A percentile compares a stretch with the other conserved stretches of the same genome.
These are phyloP conservation scores for Galendromus occidentalis DNA, from an alignment of 1,140 invertebrate species.

Conservation along the genomic window DNA sequence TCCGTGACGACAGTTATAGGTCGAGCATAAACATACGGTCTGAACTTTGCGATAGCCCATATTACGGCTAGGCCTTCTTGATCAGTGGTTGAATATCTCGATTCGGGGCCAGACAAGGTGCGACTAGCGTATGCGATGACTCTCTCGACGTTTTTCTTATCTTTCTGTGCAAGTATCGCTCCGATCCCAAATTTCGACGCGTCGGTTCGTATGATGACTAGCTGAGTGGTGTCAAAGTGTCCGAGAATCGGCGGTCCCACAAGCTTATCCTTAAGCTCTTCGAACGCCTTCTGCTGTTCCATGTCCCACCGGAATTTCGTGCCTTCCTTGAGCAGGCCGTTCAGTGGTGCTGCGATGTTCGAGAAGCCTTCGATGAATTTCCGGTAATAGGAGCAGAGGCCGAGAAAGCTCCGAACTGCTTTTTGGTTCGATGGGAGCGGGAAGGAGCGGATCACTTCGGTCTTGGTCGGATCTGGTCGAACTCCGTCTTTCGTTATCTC, in stretches of 20 bases:
- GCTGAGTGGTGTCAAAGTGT: too few relatives aligned
- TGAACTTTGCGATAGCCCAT: constrained; percentile 8
- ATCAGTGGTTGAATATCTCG: constrained; percentile 7
- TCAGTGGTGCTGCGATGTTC: too few relatives aligned
- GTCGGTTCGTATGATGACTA: too few relatives aligned
- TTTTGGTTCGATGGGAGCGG: constrained; percentile 24
- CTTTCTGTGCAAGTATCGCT: background rate
- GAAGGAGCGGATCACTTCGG: constrained; percentile 24
- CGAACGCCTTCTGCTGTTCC: too few relatives aligned
- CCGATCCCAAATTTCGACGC: too few relatives aligned
- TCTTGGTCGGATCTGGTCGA: constrained; percentile 26
- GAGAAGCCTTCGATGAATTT: too few relatives aligned
- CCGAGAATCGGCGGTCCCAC: too few relatives aligned
- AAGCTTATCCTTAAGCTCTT: too few relatives aligned
- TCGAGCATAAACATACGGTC: constrained; percentile 18
- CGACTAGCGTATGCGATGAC: constrained; percentile 8
- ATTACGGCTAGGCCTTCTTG: background rate
- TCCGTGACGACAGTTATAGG: constrained; percentile 16
- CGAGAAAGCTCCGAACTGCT: constrained; percentile 29
- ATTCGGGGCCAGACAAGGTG: background rate
- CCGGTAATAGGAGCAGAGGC: constrained; percentile 19
- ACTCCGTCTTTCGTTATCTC: constrained; percentile 24
- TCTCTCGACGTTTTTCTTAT: background rate
- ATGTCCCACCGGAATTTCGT: too few relatives aligned
- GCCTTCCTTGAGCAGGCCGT: too few relatives aligned